Evolutionary conservation across 1,140 invertebrate genomes (phyloP).

Genomic region (Potamilus streckersoni): DNA sequence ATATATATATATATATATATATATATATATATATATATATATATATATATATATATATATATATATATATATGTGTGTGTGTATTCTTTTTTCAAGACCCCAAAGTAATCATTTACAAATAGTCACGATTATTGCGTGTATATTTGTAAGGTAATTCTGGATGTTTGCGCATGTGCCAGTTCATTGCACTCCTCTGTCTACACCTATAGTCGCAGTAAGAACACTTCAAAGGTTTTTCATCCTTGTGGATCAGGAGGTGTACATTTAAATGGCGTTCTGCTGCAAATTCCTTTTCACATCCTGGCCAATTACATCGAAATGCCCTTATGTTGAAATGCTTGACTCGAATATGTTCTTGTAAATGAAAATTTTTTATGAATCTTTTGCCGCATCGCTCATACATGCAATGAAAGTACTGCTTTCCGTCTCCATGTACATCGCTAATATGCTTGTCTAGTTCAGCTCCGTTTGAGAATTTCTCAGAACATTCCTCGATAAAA

Average conservation of each 20-base stretch:
- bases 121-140: background rate
- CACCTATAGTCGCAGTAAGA: constrained; percentile 70
- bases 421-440: constrained; percentile 29
- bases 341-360: constrained; percentile 49
- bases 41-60: too few species aligned
- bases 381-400: constrained; percentile 48
- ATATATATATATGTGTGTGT: too few species aligned
- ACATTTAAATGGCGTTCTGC: constrained; percentile 74
- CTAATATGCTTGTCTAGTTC: constrained; percentile 39
- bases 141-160: constrained; percentile 51
- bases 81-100: too few species aligned
- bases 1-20: too few species aligned
- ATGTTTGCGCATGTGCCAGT: constrained; percentile 63
- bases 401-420: constrained; percentile 37
- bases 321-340: constrained; percentile 46
- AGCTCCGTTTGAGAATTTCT: constrained; percentile 28
- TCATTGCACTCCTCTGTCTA: constrained; percentile 58
- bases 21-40: too few species aligned
- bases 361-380: constrained; percentile 41
- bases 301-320: constrained; percentile 50
- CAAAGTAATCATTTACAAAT: too few species aligned
- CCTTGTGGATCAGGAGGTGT: constrained; percentile 83
- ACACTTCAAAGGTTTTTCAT: constrained; percentile 86
- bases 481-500: constrained; percentile 29
- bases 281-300: constrained; percentile 52